Base-by-base conservation (phyloP, 2,888 invertebrate genomes). In the Spialia ferax region DNA sequence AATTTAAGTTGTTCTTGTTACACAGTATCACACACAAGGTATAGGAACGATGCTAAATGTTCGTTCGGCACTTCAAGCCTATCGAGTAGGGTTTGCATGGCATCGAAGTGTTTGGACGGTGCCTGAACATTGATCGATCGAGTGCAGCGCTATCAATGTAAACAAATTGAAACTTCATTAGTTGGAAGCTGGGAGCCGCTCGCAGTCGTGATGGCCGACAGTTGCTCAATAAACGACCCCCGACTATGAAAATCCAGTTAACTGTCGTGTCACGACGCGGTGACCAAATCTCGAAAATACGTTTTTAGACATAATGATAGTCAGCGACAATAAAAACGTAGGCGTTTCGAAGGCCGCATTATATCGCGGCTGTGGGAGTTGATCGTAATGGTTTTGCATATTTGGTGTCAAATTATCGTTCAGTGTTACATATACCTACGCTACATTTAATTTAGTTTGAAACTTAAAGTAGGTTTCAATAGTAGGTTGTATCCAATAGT, bases 181-280 rank as follows among this genome's bases (percentile, higher is more conserved):
- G 38, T 38, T 38, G 59, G 20, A 23, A 52, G 35, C 32, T 32
- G 63, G 42, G 57, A 52, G 48, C 20, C 48, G 63, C 35, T 61
- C 35, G 62, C 48, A 57, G 59, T 64, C 60, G 60, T 64, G 60
- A 71, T 56, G 54, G 66, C 55, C 38, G 65, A 75, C 73, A 74
- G 79, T 78, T 81, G 77, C 79, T 77, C 80, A 82, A 65, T 65
- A 59, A 80, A 56, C 79, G 78, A 80, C 79, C 83, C 85, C 85
- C 86, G 86, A 84, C 82, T 87, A 85, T 86, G 83, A 83, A 84
- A 86, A 86, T 86, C 75, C 70, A 79, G 77, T 81, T 85, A 84
- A 83, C 79, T 79, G 79, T 82, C 75, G 75, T 79, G 80, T 84
- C 86, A 86, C 83, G 85, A 84, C 76, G 72, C 42, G 50, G 10